These are phyloP conservation scores for Armadillidium nasatum DNA, from an alignment of 1,140 invertebrate genomes.

Conservation along the genomic window DNA sequence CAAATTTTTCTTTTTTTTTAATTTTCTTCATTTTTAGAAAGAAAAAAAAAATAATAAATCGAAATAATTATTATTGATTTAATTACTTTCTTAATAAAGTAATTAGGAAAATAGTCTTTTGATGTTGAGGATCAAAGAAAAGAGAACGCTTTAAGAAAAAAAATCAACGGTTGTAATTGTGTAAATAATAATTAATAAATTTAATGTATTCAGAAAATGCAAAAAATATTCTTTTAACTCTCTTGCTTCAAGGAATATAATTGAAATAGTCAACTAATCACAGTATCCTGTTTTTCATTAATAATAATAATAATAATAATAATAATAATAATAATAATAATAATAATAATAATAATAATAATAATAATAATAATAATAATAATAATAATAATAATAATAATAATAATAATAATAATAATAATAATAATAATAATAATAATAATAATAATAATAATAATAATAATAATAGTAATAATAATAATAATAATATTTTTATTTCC, in stretches of 20 bases:
- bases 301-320: slow-evolving; percentile 4
- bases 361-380: slow-evolving; percentile 20
- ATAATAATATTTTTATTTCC: background rate
- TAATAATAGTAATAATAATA: background rate
- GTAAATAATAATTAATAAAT: no score
- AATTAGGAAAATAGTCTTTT: background rate
- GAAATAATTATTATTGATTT: background rate
- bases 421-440: background rate
- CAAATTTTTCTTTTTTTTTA: no score
- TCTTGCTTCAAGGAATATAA: no score
- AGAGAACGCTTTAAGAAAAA: no score
- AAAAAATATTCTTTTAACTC: no score
- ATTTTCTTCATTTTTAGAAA: no score
- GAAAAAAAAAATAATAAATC: background rate
- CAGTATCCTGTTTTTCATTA: no score
- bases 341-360: slow-evolving; percentile 18
- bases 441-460: slow-evolving; percentile 8
- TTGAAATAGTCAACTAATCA: no score
- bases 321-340: slow-evolving; percentile 3
- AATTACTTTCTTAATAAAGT: background rate
- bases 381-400: slow-evolving; percentile 16
- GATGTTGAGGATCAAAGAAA: background rate
- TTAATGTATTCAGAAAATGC: no score
- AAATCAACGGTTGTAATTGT: no score
- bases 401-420: background rate